Percentiles rank a stretch among this genome's conserved stretches.
phyloP scores from a whole-genome alignment of 2,888 invertebrate genomes.

The Aphodius granarius region DNA sequence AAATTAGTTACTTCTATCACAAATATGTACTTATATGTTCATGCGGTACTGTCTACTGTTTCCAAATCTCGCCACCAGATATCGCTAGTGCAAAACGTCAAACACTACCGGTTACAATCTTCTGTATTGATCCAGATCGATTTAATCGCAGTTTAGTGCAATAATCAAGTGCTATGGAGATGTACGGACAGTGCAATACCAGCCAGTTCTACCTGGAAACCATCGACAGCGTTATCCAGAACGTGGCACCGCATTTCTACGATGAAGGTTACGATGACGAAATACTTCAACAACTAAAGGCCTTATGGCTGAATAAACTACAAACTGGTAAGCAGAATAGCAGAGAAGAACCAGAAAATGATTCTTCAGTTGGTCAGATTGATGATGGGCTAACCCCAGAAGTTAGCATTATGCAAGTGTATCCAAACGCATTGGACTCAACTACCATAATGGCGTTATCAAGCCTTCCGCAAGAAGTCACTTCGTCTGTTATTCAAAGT shows the following conservation, averaged over 20 bases:
- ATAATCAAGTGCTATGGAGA: not conserved
- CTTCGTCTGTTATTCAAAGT: not conserved
- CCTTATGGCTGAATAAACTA: slow-evolving; percentile 19
- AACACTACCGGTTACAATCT: not conserved
- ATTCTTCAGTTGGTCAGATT: not conserved
- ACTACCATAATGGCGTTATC: slow-evolving; percentile 2
- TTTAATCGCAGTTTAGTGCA: not conserved
- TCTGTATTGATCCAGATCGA: not conserved
- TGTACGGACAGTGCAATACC: not conserved
- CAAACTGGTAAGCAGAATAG: not conserved
- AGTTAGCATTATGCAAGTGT: not conserved
- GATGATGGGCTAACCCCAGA: not conserved
- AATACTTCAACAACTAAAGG: slow-evolving; percentile 8
- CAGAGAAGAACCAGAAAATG: not conserved
- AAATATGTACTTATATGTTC: too few species aligned
- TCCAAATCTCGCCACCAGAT: not conserved
- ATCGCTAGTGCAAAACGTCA: not conserved
- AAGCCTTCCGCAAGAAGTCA: slow-evolving; percentile 6
- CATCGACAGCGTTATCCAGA: slow-evolving; percentile 12
- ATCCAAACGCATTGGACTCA: not conserved
- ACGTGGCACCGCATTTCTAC: slow-evolving; percentile 7
- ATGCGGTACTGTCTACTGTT: too few species aligned
- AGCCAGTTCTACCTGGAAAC: not conserved
- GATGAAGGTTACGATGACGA: slow-evolving; percentile 20
- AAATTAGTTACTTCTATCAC: too few species aligned